Evolutionary conservation across 2,797 vertebrate genomes (phyloP).

Genomic region (Centropyge bicolor): DNA sequence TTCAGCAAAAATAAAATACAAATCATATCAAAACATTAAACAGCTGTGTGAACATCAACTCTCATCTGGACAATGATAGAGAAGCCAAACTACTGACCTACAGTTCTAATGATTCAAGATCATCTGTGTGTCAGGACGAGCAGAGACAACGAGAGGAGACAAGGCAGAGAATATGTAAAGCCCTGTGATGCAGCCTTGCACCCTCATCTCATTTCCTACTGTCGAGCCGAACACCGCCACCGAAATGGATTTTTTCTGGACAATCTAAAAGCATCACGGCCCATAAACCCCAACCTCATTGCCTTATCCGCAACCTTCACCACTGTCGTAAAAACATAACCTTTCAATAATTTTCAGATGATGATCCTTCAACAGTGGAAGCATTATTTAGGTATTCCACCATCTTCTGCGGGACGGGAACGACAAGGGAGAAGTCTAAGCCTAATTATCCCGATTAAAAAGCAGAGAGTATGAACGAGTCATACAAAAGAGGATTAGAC

Average conservation of each 20-base stretch:
- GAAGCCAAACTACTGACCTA: neutral
- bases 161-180: conserved; percentile 25
- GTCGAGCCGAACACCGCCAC: conserved; percentile 14
- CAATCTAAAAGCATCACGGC: conserved; percentile 42
- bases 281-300: conserved; percentile 47
- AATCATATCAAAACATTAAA: too few relatives aligned
- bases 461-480: conserved; percentile 66
- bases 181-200: conserved; percentile 22
- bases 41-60: too few relatives aligned
- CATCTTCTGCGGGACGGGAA: conserved; percentile 46
- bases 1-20: neutral
- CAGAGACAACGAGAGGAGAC: conserved; percentile 13
- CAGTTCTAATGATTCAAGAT: conserved; percentile 6
- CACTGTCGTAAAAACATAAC: conserved; percentile 27
- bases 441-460: conserved; percentile 75
- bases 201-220: conserved; percentile 45
- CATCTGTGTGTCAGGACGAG: conserved; percentile 1
- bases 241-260: conserved; percentile 43
- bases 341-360: conserved; percentile 39
- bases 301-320: conserved; percentile 48
- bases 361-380: conserved; percentile 33
- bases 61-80: too few relatives aligned
- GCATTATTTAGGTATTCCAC: conserved; percentile 43
- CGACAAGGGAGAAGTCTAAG: conserved; percentile 55
- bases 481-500: conserved; percentile 73